Evolutionary conservation across 2,797 vertebrate genomes (phyloP).

Genomic region (Lepidocolaptes lacrymiger): DNA sequence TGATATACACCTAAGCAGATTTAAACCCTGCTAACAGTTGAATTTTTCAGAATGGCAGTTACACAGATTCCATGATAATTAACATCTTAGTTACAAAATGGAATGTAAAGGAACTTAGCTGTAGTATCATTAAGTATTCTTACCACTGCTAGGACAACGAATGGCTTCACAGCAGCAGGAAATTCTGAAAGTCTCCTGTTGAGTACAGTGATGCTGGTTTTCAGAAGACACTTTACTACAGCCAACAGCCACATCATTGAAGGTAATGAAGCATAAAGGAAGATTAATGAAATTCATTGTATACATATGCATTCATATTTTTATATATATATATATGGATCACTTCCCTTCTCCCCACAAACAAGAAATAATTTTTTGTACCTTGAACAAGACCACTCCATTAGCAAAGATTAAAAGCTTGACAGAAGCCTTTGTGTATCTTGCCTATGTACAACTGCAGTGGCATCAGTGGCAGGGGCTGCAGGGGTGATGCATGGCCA

Average conservation of each 20-base stretch:
- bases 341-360: neutral
- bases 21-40: neutral
- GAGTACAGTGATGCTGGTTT: neutral
- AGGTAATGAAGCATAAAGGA: neutral
- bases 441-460: neutral
- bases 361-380: neutral
- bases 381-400: neutral
- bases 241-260: neutral
- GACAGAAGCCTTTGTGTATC: neutral
- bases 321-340: neutral
- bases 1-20: neutral
- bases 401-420: neutral
- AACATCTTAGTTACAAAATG: neutral
- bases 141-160: neutral
- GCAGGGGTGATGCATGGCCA: neutral
- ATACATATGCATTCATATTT: neutral
- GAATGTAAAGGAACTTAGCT: conserved; percentile 8
- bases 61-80: neutral
- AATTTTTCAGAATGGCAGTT: neutral
- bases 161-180: neutral
- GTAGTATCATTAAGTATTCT: neutral
- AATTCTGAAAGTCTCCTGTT: neutral
- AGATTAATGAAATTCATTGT: neutral
- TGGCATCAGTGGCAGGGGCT: neutral
- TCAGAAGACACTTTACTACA: conserved; percentile 21